phyloP scores from a whole-genome alignment of 1,140 invertebrate species.

The Ylistrum balloti region DNA sequence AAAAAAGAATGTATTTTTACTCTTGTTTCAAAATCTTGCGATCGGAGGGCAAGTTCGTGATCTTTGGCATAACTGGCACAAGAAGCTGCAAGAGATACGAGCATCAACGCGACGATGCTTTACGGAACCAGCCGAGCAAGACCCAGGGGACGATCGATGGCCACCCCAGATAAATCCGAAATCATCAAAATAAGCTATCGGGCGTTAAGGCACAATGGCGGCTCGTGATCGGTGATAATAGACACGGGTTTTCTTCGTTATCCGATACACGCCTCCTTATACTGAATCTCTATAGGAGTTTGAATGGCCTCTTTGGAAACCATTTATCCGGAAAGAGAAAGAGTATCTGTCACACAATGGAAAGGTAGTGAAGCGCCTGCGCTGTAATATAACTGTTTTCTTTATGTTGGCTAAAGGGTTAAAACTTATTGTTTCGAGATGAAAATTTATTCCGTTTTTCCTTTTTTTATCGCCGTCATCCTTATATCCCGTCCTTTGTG shows the following conservation, averaged over 20 bases:
- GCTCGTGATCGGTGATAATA: slow-evolving; percentile 10
- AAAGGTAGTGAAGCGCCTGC: neutral
- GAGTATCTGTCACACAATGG: slow-evolving; percentile 6
- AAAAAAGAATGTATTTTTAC: neutral
- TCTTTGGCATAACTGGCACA: neutral
- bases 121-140: neutral
- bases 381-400: slow-evolving; percentile 39
- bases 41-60: neutral
- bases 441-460: slow-evolving; percentile 40
- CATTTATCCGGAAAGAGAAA: neutral
- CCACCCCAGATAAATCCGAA: neutral
- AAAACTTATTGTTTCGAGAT: slow-evolving; percentile 40
- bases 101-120: neutral
- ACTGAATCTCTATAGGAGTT: neutral
- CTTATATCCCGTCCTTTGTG: slow-evolving; percentile 16
- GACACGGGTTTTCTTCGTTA: slow-evolving; percentile 2
- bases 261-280: slow-evolving; percentile 32
- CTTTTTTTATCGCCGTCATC: slow-evolving; percentile 10
- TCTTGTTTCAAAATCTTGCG: neutral
- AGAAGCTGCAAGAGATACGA: slow-evolving; percentile 37
- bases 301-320: neutral
- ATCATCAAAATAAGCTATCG: slow-evolving; percentile 20
- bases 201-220: neutral
- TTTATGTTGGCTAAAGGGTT: slow-evolving; percentile 29
- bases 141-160: slow-evolving; percentile 1